Evolutionary conservation across 2,113 vertebrate genomes (phyloP), one percentile per base, ranked within the genome.

Genomic region (Brienomyrus longianalis): DNA sequence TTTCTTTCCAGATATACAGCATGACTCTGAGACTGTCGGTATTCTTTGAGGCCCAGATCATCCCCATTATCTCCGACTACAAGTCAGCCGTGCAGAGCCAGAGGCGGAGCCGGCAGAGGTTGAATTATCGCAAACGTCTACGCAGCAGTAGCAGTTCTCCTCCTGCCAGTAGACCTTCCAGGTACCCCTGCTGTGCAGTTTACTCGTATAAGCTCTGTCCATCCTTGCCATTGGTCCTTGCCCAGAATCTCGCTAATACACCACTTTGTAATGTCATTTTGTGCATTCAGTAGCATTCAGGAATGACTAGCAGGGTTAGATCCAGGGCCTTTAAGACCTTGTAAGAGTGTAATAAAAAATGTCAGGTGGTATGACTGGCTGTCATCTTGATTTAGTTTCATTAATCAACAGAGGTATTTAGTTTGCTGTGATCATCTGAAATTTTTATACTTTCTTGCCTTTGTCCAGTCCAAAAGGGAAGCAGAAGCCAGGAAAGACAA

Each of bases 11-110:
- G 98, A 98, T 99, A 91, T 99, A 98, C 92, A 98, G 96, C 92
- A 98, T 99, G 98, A 99, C 98, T 2, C 97, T 99, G 93, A 97
- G 97, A 93, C 93, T 99, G 89, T 99, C 98, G 31, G 98, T 98
- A 92, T 98, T 97, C 94, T 99, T 99, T 93, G 98, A 99, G 95
- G 97, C 95, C 66, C 96, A 96, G 91, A 98, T 99, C 93, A 97
- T 98, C 93, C 94, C 94, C 91, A 95, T 99, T 48, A 98, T 99
- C 92, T 98, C 98, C 0, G 97, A 99, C 93, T 96, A 97, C 94
- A 99, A 99, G 93, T 97, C 97, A 21, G 97, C 97, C 43, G 86
- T 98, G 92, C 98, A 98, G 92, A 97, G 96, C 48, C 97, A 98
- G 90, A 97, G 96, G 90, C 96, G 97, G 84, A 95, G 92, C 88